Evolutionary conservation across 2,113 vertebrate genomes (phyloP), one percentile per base, ranked within the genome.

Genomic region (Nesogale talazaci): DNA sequence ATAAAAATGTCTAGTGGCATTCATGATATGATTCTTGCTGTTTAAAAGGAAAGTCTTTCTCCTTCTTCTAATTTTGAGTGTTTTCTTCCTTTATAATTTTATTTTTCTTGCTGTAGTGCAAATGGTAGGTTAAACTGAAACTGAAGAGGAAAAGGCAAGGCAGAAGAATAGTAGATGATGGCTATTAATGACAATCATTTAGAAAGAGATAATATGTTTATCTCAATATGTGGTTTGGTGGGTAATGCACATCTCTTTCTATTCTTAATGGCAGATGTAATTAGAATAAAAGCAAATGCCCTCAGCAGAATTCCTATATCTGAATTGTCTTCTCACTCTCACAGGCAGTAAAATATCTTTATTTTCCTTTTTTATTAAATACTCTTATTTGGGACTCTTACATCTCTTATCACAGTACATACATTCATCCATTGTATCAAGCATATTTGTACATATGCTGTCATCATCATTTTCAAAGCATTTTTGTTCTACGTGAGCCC

Each of bases 121-220:
- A 83, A 34, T 83, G n/a, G 3, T 14, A 81, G 72, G 19, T 86
- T 93, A 92, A 77, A 79, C 84, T 88, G 6, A 74, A 85, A 78
- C 17, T 81, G 77, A 88, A 74, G 67, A 88, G 88, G 88, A n/a
- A 31, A 90, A 52, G 25, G 86, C 52, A 83, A 27, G 27, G 15
- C 12, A 80, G 59, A 86, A 88, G 36, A 78, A 92, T 9, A 82
- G 76, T 36, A 84, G n/a, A 84, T 63, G n/a, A 42, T 40, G 9
- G 10, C 74, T 90, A 20, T 81, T 23, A 82, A 57, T 56, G 20
- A 59, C 0, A 91, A 72, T 57, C 77, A 83, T 83, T 94, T 31
- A 92, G 75, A 77, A 90, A 89, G 94, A 38, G 29, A 19, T 11
- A 90, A 52, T 27, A 14, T 88, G 27, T 75, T 92, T 70, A 90